These are phyloP conservation scores for Trachelipus rathkii DNA, from an alignment of 1,140 invertebrate species.

Conservation along the genomic window DNA sequence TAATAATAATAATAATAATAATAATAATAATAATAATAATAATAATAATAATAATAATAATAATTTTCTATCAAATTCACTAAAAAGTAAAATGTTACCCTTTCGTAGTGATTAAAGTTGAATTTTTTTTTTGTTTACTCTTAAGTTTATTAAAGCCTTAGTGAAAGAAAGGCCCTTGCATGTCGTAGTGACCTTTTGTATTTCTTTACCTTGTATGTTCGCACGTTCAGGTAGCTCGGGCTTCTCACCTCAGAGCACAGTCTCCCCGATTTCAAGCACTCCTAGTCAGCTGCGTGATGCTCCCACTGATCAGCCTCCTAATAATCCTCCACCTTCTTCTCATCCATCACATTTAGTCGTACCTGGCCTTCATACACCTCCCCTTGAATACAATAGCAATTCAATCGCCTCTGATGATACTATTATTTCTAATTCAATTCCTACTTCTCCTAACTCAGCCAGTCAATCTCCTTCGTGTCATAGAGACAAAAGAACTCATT, in stretches of 20 bases:
- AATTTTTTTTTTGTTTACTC: too few species aligned
- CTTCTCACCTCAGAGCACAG: conserved; percentile 2
- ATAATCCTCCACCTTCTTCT: neutral
- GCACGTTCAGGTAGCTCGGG: neutral
- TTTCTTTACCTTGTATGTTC: neutral
- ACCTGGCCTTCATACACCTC: neutral
- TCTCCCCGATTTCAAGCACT: neutral
- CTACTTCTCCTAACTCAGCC: neutral
- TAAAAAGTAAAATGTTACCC: too few species aligned
- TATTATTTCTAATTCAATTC: neutral
- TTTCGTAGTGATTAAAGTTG: too few species aligned
- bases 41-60: neutral
- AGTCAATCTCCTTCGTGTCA: neutral
- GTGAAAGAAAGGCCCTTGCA: neutral
- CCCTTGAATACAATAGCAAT: neutral
- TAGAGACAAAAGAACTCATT: neutral
- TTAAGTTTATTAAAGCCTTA: too few species aligned
- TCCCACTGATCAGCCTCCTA: neutral
- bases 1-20: neutral
- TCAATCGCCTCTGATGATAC: neutral
- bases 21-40: neutral
- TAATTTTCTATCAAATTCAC: neutral
- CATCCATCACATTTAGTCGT: neutral
- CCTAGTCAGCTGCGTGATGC: neutral
- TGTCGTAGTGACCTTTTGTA: neutral